These are phyloP conservation scores for Azorinus chamasolen DNA, from an alignment of 2,888 invertebrate genomes.

Conservation along the genomic window DNA sequence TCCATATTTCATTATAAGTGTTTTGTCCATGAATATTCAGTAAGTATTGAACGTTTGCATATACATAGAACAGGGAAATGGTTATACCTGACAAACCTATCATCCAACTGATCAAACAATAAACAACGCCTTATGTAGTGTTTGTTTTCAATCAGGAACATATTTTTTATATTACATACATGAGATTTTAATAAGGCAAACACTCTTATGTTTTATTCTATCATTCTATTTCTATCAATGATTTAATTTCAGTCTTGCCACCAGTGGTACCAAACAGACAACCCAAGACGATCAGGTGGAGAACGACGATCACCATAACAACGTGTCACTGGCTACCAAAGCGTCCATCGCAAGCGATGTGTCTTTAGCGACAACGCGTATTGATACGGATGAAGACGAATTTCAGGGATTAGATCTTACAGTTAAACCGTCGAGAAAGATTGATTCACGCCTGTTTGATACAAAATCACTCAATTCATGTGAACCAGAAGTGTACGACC, in stretches of 20 bases:
- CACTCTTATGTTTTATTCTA: too few species aligned
- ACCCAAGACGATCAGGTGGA: conserved; percentile 1
- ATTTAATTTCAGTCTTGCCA: conserved; percentile 12
- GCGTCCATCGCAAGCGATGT: conserved; percentile 49
- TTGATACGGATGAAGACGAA: conserved; percentile 56
- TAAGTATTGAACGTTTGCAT: too few species aligned
- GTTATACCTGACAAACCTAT: too few species aligned
- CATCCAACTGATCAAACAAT: too few species aligned
- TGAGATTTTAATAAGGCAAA: too few species aligned
- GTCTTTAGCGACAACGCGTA: conserved; percentile 50
- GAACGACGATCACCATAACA: conserved; percentile 40
- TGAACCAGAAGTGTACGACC: conserved; percentile 23
- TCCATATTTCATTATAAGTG: too few species aligned
- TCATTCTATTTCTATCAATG: too few species aligned
- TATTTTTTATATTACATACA: too few species aligned
- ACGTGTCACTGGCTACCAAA: conserved; percentile 34
- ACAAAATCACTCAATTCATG: conserved; percentile 41
- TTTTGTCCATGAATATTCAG: too few species aligned
- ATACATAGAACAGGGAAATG: too few species aligned
- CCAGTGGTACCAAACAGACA: conserved; percentile 10
- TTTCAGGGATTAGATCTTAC: conserved; percentile 57
- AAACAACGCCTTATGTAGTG: too few species aligned
- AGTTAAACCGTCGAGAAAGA: conserved; percentile 30
- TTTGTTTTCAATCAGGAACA: too few species aligned
- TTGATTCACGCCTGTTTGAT: conserved; percentile 49